These are phyloP conservation scores for Hirtodrosophila trivittata DNA, from an alignment of 2,888 invertebrate species.

Conservation along the genomic window DNA sequence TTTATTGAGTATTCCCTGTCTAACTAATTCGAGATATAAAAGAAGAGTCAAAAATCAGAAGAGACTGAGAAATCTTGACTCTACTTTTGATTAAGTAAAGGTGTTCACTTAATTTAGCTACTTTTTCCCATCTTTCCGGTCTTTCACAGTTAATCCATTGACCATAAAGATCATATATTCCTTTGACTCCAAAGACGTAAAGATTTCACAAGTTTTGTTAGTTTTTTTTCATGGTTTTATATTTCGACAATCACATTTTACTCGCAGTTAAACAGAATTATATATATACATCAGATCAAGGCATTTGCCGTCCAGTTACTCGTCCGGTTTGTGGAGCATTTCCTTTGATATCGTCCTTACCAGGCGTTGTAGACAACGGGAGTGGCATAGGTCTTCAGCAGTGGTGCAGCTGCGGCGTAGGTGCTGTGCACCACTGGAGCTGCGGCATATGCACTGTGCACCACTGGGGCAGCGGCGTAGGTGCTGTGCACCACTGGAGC, in stretches of 20 bases:
- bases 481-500: slow-evolving; percentile 67
- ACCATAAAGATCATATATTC: too few relatives aligned
- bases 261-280: slow-evolving; percentile 48
- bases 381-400: slow-evolving; percentile 57
- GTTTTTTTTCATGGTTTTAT: slow-evolving; percentile 4
- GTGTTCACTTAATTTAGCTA: too few relatives aligned
- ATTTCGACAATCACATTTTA: slow-evolving; percentile 48
- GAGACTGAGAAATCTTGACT: too few relatives aligned
- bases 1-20: too few relatives aligned
- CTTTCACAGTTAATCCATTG: too few relatives aligned
- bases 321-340: slow-evolving; percentile 2
- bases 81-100: too few relatives aligned
- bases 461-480: slow-evolving; percentile 31
- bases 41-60: too few relatives aligned
- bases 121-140: too few relatives aligned
- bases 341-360: slow-evolving; percentile 27
- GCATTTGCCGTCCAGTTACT: slow-evolving; percentile 37
- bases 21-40: too few relatives aligned
- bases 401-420: slow-evolving; percentile 67
- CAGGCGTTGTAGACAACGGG: slow-evolving; percentile 59
- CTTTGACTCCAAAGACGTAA: too few relatives aligned
- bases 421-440: slow-evolving; percentile 32
- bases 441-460: slow-evolving; percentile 43
- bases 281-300: slow-evolving; percentile 25
- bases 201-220: background rate